Conservation (phyloP, 2,888 invertebrate genomes). For the Sphaerophoria rueppellii region DNA sequence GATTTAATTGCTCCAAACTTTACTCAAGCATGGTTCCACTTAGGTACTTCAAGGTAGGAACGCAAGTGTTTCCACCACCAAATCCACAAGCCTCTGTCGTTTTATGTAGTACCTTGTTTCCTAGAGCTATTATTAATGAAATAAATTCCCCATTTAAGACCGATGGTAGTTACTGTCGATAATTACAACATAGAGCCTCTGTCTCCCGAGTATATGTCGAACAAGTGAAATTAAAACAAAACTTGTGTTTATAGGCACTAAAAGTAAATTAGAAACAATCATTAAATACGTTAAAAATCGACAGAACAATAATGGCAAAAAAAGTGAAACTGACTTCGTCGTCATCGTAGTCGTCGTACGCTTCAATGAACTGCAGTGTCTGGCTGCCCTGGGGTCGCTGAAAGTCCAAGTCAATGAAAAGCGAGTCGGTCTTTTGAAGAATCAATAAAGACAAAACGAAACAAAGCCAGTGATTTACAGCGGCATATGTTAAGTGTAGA, state of each 20-base stretch:
- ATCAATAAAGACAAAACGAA: conserved; percentile 41
- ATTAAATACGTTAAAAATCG: neutral
- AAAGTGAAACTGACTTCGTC: conserved; percentile 65
- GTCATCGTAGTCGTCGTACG: conserved; percentile 46
- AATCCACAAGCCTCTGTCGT: too few species aligned
- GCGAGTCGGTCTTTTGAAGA: conserved; percentile 22
- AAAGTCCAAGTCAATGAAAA: conserved; percentile 7
- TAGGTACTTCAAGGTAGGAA: too few species aligned
- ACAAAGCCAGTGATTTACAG: conserved; percentile 57
- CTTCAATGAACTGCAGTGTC: conserved; percentile 43
- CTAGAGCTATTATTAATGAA: conserved; percentile 59
- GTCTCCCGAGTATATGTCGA: conserved; percentile 32
- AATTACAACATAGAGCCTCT: conserved; percentile 54
- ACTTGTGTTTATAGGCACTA: neutral
- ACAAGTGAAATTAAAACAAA: neutral
- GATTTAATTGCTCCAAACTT: conserved; percentile 7
- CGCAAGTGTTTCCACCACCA: too few species aligned
- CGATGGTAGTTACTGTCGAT: conserved; percentile 21
- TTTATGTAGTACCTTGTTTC: too few species aligned
- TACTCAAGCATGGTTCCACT: too few species aligned
- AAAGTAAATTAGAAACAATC: conserved; percentile 16
- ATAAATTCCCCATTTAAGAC: conserved; percentile 62
- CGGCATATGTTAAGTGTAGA: conserved; percentile 55
- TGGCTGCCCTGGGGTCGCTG: neutral
- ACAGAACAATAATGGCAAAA: conserved; percentile 47